phyloP scores from a whole-genome alignment of 2,888 invertebrate species.

The Lysandra coridon region DNA sequence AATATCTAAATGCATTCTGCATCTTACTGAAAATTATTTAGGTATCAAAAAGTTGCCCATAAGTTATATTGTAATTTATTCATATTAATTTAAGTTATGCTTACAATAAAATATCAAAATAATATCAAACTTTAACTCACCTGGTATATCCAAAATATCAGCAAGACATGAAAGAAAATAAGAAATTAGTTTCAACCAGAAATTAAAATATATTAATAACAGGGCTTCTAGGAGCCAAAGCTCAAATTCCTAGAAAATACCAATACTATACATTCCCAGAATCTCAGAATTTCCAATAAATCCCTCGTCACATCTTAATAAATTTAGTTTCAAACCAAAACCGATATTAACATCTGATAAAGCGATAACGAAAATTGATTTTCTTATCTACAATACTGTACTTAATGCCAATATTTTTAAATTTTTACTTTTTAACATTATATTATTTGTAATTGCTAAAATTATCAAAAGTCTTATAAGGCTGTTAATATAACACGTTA shows the following conservation, averaged over 20 bases:
- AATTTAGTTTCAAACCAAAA: background rate
- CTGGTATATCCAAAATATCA: conserved; percentile 40
- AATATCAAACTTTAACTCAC: background rate
- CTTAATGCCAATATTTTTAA: too few species aligned
- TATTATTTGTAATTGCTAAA: background rate
- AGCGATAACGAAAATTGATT: too few species aligned
- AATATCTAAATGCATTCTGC: too few species aligned
- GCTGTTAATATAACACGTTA: background rate
- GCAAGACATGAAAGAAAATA: conserved; percentile 43
- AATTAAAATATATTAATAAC: background rate
- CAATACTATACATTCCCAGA: background rate
- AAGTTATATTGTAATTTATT: background rate
- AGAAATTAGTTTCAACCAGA: conserved; percentile 35
- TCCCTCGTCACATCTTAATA: background rate
- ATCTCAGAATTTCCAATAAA: background rate
- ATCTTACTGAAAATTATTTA: too few species aligned
- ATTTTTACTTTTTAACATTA: too few species aligned
- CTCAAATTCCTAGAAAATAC: conserved; percentile 9
- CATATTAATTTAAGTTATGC: background rate
- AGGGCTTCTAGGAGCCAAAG: background rate
- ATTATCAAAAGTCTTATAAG: background rate
- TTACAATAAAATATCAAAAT: background rate
- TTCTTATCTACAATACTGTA: too few species aligned
- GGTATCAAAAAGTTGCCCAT: too few species aligned
- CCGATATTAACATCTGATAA: too few species aligned